Base-by-base conservation (phyloP, 2,888 invertebrate species). In the Eubasilissa splendida region DNA sequence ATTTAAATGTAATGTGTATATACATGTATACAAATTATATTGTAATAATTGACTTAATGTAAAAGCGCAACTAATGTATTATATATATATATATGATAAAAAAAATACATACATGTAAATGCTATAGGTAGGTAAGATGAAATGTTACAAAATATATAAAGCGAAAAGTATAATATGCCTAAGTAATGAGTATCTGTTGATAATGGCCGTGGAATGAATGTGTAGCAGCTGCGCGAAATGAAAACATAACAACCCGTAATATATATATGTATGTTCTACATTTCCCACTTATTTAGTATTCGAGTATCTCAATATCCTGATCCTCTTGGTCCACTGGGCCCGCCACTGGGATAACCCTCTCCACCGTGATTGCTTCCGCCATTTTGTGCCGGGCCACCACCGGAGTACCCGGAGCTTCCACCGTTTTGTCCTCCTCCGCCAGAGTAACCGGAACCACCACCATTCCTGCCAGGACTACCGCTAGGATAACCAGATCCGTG, bases 301-400 rank as follows among this genome's bases (percentile, higher is more conserved):
- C 52, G 22, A 33, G 33, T 12, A 31, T 65, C 12, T 87, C 84
- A 90, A 84, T 88, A 90, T 77, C 90, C 90, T 3, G 90, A 88
- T n/a, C 90, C 90, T 76, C 88, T 86, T 1, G 86, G 88, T 1
- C 90, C 90, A 75, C 85, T 86, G 0, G 90, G 90, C 10, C 88
- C 88, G 63, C 90, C 90, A 52, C 83, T 82, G 10, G 83, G 83
- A 53, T 83, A 83, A 8, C 83, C 83, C 79, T 83, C 82, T 42
- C 77, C 80, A 33, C 74, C 73, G 22, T 79, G 76, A 52, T 53
- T 74, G 2, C 79, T 77, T 11, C 79, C 79, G n/a, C 53, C 60
- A 14, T 59, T 56, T 42, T 65, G n/a, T 56, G 68, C 74, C 58
- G 70, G 74, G 33, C 77, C 79, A 54, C 65, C 73, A 50, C 88